Evolutionary conservation across 2,113 vertebrate genomes (phyloP), one percentile per base, ranked within the genome.

Genomic region (Neopipo cinnamomea): DNA sequence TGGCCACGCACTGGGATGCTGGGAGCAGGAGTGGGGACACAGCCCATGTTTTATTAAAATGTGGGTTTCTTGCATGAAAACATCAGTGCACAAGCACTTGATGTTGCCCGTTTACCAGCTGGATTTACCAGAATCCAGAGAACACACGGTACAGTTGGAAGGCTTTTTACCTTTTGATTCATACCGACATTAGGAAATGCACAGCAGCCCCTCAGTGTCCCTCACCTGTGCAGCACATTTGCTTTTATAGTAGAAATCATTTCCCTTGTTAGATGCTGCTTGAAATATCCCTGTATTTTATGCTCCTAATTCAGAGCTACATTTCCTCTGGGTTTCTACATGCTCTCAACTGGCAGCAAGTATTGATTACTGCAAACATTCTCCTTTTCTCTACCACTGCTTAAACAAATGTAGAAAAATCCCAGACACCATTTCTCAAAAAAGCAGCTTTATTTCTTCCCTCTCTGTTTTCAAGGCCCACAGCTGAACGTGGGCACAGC

Each of bases 71-170:
- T 85, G 56, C 75, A 59, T 52, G 79, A 55, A 44, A 83, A 35
- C 33, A 72, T 9, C 18, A 76, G 39, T 9, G 50, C 42, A 16
- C 5, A 46, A 71, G 44, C 39, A 72, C 21, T 35, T 13, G 8
- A 6, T 3, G 0, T 13, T 52, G 12, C 42, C 31, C 25, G 3
- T 72, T 66, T 25, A n/a, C n/a, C n/a, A n/a, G n/a, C n/a, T n/a
- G n/a, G n/a, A n/a, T n/a, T n/a, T n/a, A n/a, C n/a, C n/a, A 1
- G 6, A 75, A 79, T 56, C 27, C 67, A 66, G 49, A 79, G 49
- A 65, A 63, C 33, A 30, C 2, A 16, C 39, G 71, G 30, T 9
- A 73, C 15, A 52, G 11, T 1, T 2, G 1, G 42, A 72, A 76
- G 16, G 35, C 39, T 90, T 49, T 88, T 42, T 11, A 52, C 23